Conservation (phyloP, 2,888 invertebrate species). For the Ceriagrion tenellum region DNA sequence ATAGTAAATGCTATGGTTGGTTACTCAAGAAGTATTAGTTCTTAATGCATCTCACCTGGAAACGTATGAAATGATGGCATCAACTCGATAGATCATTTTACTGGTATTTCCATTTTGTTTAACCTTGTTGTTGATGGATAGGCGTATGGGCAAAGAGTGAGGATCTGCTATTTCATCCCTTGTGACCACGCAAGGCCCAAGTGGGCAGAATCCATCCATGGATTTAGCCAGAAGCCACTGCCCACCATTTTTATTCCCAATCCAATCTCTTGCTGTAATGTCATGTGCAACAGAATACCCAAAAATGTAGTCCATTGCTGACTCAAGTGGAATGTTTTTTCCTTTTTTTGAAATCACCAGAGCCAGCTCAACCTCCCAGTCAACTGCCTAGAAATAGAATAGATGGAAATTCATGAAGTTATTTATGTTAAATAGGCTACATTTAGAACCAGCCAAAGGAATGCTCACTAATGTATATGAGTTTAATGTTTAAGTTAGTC, state of each 20-base stretch:
- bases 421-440: not conserved
- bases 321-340: constrained; percentile 83
- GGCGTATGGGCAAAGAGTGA: constrained; percentile 85
- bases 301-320: constrained; percentile 88
- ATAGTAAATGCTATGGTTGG: not conserved
- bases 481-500: too few species aligned
- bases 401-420: too few species aligned
- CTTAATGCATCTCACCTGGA: constrained; percentile 81
- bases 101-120: constrained; percentile 90
- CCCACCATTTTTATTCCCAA: constrained; percentile 84
- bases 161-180: constrained; percentile 87
- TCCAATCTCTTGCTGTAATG: constrained; percentile 93
- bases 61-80: constrained; percentile 87
- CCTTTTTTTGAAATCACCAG: constrained; percentile 90
- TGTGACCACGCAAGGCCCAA: constrained; percentile 91
- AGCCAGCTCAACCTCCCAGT: constrained; percentile 93
- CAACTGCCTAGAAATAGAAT: constrained; percentile 83
- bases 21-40: not conserved
- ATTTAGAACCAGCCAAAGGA: too few species aligned
- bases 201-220: constrained; percentile 94
- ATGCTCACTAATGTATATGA: too few species aligned
- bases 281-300: constrained; percentile 94
- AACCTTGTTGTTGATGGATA: constrained; percentile 87
- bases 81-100: constrained; percentile 89
- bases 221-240: constrained; percentile 89